Percentiles rank a stretch among this genome's conserved stretches.
Evolutionary conservation across 1,140 invertebrate species (phyloP).

Genomic region (Procambarus virginalis): DNA sequence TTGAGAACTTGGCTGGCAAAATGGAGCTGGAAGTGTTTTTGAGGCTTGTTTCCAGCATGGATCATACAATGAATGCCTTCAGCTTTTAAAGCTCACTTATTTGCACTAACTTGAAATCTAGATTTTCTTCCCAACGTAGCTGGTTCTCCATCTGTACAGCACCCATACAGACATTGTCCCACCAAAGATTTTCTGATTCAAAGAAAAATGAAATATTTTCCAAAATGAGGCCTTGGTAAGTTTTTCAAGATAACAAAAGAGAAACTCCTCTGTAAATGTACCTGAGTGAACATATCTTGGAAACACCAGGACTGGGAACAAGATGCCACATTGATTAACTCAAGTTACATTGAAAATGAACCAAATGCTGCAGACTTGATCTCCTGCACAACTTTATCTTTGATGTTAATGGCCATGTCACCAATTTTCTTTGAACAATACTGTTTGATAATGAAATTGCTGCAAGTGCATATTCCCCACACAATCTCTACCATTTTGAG

Average conservation of each 20-base stretch:
- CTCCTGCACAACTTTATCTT: conserved; percentile 76
- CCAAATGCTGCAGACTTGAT: conserved; percentile 79
- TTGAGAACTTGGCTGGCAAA: background rate
- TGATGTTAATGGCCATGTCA: conserved; percentile 6
- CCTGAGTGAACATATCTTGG: conserved; percentile 28
- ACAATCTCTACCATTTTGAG: conserved; percentile 24
- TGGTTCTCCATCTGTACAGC: conserved; percentile 1
- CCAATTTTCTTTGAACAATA: background rate
- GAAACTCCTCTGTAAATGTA: conserved; percentile 28
- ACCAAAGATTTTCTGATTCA: conserved; percentile 28
- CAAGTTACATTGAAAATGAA: conserved; percentile 83
- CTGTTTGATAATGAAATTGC: conserved; percentile 1
- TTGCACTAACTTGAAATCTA: conserved; percentile 19
- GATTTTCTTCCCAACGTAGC: conserved; percentile 10
- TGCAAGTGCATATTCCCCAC: conserved; percentile 15
- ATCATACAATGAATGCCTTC: conserved; percentile 18
- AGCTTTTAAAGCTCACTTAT: conserved; percentile 23
- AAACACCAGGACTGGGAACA: conserved; percentile 29
- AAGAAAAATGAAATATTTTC: conserved; percentile 20
- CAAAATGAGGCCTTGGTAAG: conserved; percentile 16
- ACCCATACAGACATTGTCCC: conserved; percentile 4
- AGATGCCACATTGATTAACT: conserved; percentile 74
- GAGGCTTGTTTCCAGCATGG: background rate
- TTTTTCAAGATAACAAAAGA: conserved; percentile 24
- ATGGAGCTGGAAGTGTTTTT: conserved; percentile 28